phyloP scores from a whole-genome alignment of 2,797 vertebrate genomes.

The Molossus molossus region DNA sequence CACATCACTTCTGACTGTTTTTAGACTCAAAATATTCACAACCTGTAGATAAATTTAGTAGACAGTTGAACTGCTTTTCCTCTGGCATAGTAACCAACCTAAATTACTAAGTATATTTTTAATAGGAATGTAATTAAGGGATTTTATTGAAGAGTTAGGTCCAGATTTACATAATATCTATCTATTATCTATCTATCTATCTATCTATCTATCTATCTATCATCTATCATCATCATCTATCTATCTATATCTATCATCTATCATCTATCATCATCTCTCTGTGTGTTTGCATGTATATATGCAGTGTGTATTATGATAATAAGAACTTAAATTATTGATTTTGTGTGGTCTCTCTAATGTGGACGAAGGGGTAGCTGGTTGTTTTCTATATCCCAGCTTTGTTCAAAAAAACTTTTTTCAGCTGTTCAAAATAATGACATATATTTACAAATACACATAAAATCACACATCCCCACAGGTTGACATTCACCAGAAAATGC shows the following conservation, averaged over 20 bases:
- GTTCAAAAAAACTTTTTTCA: conserved; percentile 25
- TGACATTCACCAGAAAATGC: neutral
- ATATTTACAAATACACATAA: neutral
- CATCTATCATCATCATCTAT: neutral
- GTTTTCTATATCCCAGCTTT: neutral
- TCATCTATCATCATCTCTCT: neutral
- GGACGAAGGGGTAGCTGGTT: neutral
- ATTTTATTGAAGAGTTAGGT: neutral
- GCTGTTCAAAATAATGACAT: neutral
- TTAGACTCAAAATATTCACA: conserved; percentile 39
- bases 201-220: neutral
- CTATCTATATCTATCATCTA: neutral
- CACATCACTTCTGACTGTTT: conserved; percentile 27
- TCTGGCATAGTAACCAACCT: neutral
- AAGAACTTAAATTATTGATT: neutral
- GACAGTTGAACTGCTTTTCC: neutral
- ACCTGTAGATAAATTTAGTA: neutral
- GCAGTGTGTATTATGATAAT: neutral
- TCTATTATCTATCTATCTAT: neutral
- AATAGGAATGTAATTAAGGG: neutral
- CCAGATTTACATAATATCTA: neutral
- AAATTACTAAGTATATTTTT: neutral
- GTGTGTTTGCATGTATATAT: neutral
- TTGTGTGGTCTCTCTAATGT: neutral
- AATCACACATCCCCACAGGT: neutral